Evolutionary conservation across 2,113 vertebrate species (phyloP).

Genomic region (Scomber scombrus): DNA sequence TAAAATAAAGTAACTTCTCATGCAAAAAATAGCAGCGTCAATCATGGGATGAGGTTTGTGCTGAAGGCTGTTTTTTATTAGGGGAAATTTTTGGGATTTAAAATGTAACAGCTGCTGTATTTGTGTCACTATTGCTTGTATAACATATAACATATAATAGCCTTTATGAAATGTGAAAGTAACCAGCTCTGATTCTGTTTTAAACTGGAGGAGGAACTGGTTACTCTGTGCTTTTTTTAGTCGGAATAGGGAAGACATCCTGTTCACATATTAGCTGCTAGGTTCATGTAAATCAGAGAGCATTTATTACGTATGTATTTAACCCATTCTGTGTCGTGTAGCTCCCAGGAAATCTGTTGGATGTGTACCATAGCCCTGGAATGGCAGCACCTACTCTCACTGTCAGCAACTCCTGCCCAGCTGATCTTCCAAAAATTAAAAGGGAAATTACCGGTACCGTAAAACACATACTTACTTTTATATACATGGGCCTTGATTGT

Average conservation of each 20-base stretch:
- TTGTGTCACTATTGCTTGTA: neutral
- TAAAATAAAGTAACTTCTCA: too few relatives aligned
- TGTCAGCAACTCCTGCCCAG: slow-evolving; percentile 93
- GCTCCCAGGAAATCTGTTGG: slow-evolving; percentile 90
- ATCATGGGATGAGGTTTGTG: too few relatives aligned
- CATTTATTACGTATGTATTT: neutral
- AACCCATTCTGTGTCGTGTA: slow-evolving; percentile 43
- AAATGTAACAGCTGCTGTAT: neutral
- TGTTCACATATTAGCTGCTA: slow-evolving; percentile 13
- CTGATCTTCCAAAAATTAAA: slow-evolving; percentile 92
- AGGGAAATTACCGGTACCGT: slow-evolving; percentile 87
- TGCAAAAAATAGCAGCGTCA: too few relatives aligned
- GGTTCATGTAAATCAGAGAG: neutral
- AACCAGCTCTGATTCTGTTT: slow-evolving; percentile 15
- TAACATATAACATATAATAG: neutral
- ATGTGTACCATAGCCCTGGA: slow-evolving; percentile 87
- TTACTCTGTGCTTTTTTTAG: neutral
- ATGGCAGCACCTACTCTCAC: slow-evolving; percentile 85
- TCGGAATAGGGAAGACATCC: neutral
- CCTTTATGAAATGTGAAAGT: neutral
- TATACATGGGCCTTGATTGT: neutral
- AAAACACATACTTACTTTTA: neutral
- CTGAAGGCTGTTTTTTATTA: too few relatives aligned
- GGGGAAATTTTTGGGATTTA: neutral
- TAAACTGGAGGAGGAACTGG: neutral